Evolutionary conservation across 2,888 invertebrate species (phyloP).

Genomic region (Adelphocoris suturalis): DNA sequence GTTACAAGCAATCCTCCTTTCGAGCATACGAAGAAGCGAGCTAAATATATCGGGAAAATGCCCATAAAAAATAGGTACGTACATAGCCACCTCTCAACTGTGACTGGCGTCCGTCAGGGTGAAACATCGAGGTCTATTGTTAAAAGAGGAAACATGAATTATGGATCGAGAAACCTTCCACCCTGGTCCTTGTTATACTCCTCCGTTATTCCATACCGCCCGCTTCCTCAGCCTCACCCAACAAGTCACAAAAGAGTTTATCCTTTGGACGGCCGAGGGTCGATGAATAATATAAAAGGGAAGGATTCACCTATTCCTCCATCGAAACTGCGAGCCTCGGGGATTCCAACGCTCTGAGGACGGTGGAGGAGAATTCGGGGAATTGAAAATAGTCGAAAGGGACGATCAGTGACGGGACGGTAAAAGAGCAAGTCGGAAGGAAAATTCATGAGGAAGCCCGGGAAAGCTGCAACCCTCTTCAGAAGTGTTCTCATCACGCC

Average conservation of each 20-base stretch:
- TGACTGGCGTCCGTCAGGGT: constrained; percentile 47
- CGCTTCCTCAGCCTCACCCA: neutral
- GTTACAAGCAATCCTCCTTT: too few relatives aligned
- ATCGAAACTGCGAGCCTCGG: neutral
- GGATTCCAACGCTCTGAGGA: neutral
- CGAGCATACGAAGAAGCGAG: too few relatives aligned
- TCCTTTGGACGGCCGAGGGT: constrained; percentile 38
- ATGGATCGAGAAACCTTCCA: constrained; percentile 49
- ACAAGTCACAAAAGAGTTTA: constrained; percentile 50
- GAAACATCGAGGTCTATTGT: constrained; percentile 38
- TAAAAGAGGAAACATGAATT: constrained; percentile 54
- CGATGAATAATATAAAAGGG: constrained; percentile 58
- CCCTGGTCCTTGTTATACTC: constrained; percentile 26
- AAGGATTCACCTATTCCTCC: constrained; percentile 17
- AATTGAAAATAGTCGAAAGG: constrained; percentile 15
- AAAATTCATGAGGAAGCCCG: too few relatives aligned
- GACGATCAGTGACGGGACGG: neutral
- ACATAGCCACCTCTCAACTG: neutral
- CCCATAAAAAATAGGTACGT: neutral
- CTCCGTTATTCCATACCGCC: constrained; percentile 4
- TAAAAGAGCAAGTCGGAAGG: neutral
- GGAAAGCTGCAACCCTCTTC: too few relatives aligned
- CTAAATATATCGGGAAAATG: too few relatives aligned
- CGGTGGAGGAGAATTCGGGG: neutral
- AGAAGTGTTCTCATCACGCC: too few relatives aligned